Conservation (phyloP, 2,888 invertebrate species). For the Lasiommata megera region DNA sequence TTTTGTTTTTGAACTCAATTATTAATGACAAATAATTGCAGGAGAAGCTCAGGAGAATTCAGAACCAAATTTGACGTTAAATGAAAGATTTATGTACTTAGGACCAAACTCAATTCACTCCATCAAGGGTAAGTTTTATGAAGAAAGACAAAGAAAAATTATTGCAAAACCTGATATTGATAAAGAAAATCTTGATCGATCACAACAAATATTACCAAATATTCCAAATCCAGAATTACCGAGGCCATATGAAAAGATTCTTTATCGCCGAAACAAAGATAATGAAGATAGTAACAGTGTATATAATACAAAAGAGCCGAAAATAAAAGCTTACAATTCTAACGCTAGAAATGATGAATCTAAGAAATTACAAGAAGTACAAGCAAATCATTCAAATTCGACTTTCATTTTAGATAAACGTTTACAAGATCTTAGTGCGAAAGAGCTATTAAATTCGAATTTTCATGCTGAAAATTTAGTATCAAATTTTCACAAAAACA, state of each 20-base stretch:
- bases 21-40: slow-evolving; percentile 1
- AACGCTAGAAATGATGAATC: neutral
- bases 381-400: neutral
- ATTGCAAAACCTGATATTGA: neutral
- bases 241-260: neutral
- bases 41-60: neutral
- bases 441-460: neutral
- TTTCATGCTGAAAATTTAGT: slow-evolving; percentile 11
- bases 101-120: slow-evolving; percentile 13
- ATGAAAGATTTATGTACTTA: neutral
- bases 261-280: neutral
- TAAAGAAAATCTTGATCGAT: neutral
- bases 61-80: neutral
- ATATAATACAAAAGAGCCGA: neutral
- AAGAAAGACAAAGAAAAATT: slow-evolving; percentile 13
- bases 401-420: neutral
- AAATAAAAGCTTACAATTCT: neutral
- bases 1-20: neutral
- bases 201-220: neutral
- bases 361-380: neutral
- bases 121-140: slow-evolving; percentile 10
- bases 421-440: neutral
- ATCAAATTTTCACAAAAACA: slow-evolving; percentile 9
- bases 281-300: neutral
- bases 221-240: neutral